Base-by-base conservation (phyloP, 2,113 vertebrate genomes). In the Parotia lawesii region DNA sequence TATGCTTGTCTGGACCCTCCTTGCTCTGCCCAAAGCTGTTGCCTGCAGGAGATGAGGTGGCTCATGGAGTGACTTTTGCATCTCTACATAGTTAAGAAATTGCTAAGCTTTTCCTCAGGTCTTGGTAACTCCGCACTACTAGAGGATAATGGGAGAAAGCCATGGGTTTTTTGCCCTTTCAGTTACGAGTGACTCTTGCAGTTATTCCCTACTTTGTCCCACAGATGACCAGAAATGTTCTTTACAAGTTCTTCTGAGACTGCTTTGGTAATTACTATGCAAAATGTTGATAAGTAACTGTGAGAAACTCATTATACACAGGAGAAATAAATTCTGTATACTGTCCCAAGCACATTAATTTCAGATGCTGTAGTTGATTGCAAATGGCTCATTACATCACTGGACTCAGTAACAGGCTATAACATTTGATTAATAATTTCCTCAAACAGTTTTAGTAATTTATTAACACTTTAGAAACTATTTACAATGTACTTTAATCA, bases 381-480 rank as follows among this genome's bases (percentile, higher is more conserved):
- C 77, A 91, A 48, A 92, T 81, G 62, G 48, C 53, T 88, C 47
- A 24, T 77, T 92, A 67, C 60, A 71, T 81, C 65, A 67, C 82
- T 8, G 5, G 31, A 75, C 57, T 81, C 53, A 75, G 28, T 70
- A 87, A 72, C 35, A 70, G 58, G 50, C 66, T 79, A 40, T 89
- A 94, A 73, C 38, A 76, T 73, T 87, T 91, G 74, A 89, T 76
- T 85, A 95, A 85, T 85, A 85, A 76, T 61, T 76, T 94, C 42
- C 62, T 89, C 51, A 76, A 84, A 69, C 42, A 62, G 47, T 93
- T 85, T 83, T 70, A 80, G 74, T 83, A 93, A 95, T 93, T 95
- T 96, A 93, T 95, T 87, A 95, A 83, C 33, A 45, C 50, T 79
- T 87, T 56, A 66, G 44, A 85, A 87, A 71, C 38, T 90, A 64